Conservation (phyloP, 2,797 vertebrate species). For the Podarcis lilfordi region DNA sequence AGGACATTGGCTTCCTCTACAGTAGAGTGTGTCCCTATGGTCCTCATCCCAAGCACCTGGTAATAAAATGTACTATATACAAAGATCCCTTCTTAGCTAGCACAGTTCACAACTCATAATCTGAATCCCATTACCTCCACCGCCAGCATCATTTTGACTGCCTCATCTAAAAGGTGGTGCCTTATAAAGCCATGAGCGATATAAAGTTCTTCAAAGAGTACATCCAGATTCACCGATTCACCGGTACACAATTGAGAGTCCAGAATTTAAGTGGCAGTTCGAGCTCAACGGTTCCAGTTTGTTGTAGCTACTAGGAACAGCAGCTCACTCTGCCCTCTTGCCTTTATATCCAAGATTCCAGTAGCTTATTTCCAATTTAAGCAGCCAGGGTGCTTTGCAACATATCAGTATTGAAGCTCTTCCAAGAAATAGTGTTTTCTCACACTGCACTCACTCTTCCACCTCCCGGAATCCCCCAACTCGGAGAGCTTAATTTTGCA, state of each 20-base stretch:
- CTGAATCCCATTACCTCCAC: neutral
- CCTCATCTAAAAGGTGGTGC: neutral
- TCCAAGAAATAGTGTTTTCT: slow-evolving; percentile 47
- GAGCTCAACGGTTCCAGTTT: neutral
- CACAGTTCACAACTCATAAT: neutral
- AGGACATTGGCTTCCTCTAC: neutral
- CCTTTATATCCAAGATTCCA: neutral
- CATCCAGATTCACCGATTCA: neutral
- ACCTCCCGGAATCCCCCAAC: slow-evolving; percentile 51
- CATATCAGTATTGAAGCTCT: slow-evolving; percentile 17
- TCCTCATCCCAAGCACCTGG: neutral
- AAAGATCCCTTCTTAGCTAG: neutral
- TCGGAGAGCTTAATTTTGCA: slow-evolving; percentile 17
- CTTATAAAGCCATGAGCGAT: neutral
- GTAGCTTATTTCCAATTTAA: slow-evolving; percentile 40
- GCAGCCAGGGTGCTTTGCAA: neutral
- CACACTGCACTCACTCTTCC: slow-evolving; percentile 13
- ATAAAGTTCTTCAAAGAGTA: neutral
- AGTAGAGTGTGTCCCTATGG: neutral
- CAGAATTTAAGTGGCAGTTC: slow-evolving; percentile 14
- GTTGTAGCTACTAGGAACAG: accelerated
- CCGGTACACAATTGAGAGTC: neutral
- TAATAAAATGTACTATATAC: too few relatives aligned
- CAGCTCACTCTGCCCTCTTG: neutral
- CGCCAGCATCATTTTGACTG: neutral